phyloP scores from a whole-genome alignment of 2,797 vertebrate species.

The Lepus townsendii region DNA sequence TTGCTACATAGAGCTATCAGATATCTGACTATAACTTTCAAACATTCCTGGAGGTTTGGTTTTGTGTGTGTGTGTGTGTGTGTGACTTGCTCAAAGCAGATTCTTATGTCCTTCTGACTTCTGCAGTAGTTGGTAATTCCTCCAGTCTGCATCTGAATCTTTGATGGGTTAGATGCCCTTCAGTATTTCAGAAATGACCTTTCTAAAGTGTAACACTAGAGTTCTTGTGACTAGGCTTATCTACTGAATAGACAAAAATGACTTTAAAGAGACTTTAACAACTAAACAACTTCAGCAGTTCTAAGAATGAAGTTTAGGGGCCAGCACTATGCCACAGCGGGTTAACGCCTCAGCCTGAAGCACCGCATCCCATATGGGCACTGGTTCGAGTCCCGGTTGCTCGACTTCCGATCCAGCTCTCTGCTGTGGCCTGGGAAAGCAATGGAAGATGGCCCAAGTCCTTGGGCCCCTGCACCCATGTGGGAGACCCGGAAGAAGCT shows the following conservation, averaged over 20 bases:
- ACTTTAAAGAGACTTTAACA: neutral
- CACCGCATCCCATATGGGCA: too few species aligned
- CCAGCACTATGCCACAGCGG: too few species aligned
- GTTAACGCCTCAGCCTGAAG: too few species aligned
- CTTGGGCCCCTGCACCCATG: too few species aligned
- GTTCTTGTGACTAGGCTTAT: neutral
- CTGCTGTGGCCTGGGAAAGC: too few species aligned
- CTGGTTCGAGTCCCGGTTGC: too few species aligned
- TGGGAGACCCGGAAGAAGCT: too few species aligned
- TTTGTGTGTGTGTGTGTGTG: slow-evolving; percentile 65
- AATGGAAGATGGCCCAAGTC: too few species aligned
- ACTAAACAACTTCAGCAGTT: slow-evolving; percentile 21
- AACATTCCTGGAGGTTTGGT: neutral
- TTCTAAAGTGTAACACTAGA: slow-evolving; percentile 20
- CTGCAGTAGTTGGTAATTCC: slow-evolving; percentile 68
- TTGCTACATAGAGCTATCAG: neutral
- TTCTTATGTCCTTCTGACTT: slow-evolving; percentile 28
- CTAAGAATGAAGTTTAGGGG: neutral
- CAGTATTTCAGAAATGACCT: slow-evolving; percentile 66
- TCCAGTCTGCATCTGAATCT: neutral
- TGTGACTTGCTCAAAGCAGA: slow-evolving; percentile 48
- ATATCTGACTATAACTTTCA: slow-evolving; percentile 54
- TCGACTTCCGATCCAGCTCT: too few species aligned
- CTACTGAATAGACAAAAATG: slow-evolving; percentile 24
- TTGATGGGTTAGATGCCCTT: neutral